Evolutionary conservation across 2,113 vertebrate genomes (phyloP).

Genomic region (Trinectes maculatus): DNA sequence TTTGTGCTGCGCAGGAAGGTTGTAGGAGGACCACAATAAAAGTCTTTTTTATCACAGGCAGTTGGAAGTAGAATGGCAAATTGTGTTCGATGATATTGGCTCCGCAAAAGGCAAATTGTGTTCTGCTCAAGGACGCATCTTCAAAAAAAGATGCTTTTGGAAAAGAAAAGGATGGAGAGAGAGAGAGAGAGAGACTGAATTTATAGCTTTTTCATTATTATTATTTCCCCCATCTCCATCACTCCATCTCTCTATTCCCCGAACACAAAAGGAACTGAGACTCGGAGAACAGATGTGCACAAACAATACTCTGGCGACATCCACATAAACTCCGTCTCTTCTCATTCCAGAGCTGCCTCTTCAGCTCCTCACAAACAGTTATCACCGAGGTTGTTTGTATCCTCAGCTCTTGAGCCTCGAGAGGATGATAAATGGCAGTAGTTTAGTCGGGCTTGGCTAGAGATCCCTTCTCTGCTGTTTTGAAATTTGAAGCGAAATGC

Average conservation of each 20-base stretch:
- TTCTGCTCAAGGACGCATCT: conserved; percentile 71
- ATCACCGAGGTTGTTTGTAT: conserved; percentile 53
- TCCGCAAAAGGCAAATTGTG: conserved; percentile 65
- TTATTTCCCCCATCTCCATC: conserved; percentile 60
- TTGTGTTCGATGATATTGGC: conserved; percentile 71
- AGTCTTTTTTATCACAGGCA: conserved; percentile 71
- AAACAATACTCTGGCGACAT: conserved; percentile 47
- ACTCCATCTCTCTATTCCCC: conserved; percentile 37
- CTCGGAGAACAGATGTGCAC: conserved; percentile 56
- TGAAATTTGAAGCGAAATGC: conserved; percentile 66
- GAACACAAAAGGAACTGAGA: conserved; percentile 21
- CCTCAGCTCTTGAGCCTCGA: conserved; percentile 25
- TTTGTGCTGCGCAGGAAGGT: conserved; percentile 72
- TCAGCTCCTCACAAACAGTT: conserved; percentile 50
- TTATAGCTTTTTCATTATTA: conserved; percentile 63
- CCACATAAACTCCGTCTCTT: conserved; percentile 16
- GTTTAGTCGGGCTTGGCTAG: conserved; percentile 38
- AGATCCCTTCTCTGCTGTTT: conserved; percentile 21
- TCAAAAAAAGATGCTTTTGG: conserved; percentile 62
- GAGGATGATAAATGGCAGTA: conserved; percentile 47
- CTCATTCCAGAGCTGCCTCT: conserved; percentile 23
- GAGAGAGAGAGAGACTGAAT: conserved; percentile 20
- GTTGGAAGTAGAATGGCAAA: conserved; percentile 63
- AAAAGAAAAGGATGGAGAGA: conserved; percentile 20
- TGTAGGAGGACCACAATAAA: conserved; percentile 62